Percentiles rank a stretch among this genome's conserved stretches.
Conservation (phyloP, 2,113 vertebrate species). For the Notarius quadriscutis region DNA sequence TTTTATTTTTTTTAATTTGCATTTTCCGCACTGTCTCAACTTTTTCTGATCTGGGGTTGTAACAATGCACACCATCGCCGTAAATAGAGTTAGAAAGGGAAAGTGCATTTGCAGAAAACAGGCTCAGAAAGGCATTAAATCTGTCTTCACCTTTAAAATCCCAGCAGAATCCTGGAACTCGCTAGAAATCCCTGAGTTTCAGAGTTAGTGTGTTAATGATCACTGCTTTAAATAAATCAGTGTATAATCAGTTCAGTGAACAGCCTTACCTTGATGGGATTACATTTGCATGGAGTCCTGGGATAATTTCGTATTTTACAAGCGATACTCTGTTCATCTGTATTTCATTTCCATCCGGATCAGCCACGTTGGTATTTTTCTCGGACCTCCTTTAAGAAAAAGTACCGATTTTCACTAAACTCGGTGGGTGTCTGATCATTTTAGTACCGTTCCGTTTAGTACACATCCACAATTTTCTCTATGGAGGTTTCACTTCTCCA, state of each 20-base stretch:
- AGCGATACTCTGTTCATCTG: not conserved
- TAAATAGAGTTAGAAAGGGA: no score
- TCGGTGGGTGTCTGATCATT: not conserved
- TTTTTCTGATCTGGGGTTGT: no score
- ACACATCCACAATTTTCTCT: not conserved
- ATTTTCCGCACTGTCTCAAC: no score
- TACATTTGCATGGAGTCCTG: not conserved
- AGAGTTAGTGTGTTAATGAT: not conserved
- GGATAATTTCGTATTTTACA: not conserved
- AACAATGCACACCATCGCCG: not conserved
- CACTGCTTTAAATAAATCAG: not conserved
- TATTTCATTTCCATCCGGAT: not conserved
- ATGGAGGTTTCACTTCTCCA: no score
- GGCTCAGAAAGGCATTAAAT: no score
- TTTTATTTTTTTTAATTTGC: no score
- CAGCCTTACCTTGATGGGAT: not conserved
- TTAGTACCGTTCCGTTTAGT: not conserved
- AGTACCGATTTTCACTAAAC: no score
- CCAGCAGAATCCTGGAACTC: no score
- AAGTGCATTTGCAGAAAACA: no score
- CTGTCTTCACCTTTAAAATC: no score
- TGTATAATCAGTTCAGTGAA: not conserved
- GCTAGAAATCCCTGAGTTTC: no score
- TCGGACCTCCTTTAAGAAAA: no score
- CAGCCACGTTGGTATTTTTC: not conserved